Evolutionary conservation across 2,888 invertebrate species (phyloP), one percentile per base, ranked within the genome.

Genomic region (Tinea pellionella): DNA sequence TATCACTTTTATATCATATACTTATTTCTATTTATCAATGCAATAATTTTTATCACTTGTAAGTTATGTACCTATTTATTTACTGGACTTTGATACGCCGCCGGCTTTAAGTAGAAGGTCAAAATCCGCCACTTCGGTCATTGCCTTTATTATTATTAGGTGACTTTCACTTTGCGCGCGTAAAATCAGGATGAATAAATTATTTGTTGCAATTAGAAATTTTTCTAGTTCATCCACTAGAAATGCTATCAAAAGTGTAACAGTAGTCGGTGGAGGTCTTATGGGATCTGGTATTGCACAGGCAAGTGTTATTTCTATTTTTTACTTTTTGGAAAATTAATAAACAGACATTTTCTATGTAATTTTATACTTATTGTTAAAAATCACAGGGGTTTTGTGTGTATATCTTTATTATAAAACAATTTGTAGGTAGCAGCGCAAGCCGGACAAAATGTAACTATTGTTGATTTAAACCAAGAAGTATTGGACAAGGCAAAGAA

Each of bases 231-330:
- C 59, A 47, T 13, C 58, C 8, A 8, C 56, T 12, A 13, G 12
- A 19, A 89, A 89, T 30, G 68, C 70, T 12, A 90, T 93, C 30
- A 91, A 92, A 70, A 89, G 91, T 77, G 90, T 94, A 9, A 91
- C 92, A 2, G 88, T 94, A 15, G 90, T 94, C 65, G 94, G 94
- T 15, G 91, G 92, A 59, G 94, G 94, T 15, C 78, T 93, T 13
- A 94, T 94, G 94, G 94, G 94, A 1, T 89, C 92, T 55, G 94
- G 94, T 61, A 94, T 94, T 67, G 93, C 93, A 60, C 94, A 94
- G 89, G 93, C 93, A 76, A 47, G 13, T 24, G 3, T 8, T 24
- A 18, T 19, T 53, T 24, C 24, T 19, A 1, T 12, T 24, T 12
- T 53, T 6, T n/a, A n/a, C n/a, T n/a, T n/a, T n/a, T n/a, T n/a